phyloP scores from a whole-genome alignment of 2,113 vertebrate genomes.

The Chaetodon auriga region DNA sequence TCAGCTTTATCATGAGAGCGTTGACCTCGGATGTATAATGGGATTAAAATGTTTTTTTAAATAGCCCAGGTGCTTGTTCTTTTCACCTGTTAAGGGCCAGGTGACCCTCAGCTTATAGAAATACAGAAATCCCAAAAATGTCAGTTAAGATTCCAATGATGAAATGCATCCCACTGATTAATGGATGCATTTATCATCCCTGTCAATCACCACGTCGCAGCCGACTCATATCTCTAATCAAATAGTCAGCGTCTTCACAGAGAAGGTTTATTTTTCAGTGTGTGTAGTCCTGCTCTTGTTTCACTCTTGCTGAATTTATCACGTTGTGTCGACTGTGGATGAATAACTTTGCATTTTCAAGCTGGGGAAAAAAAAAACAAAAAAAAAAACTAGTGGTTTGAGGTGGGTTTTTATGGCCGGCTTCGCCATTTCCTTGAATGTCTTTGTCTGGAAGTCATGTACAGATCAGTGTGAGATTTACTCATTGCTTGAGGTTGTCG shows the following conservation, averaged over 20 bases:
- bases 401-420: constrained; percentile 6
- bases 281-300: constrained; percentile 9
- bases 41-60: constrained; percentile 38
- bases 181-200: constrained; percentile 10
- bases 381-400: neutral
- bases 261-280: constrained; percentile 18
- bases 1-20: constrained; percentile 18
- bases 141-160: constrained; percentile 8
- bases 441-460: constrained; percentile 48
- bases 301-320: constrained; percentile 21
- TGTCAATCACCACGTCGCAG: constrained; percentile 8
- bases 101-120: neutral
- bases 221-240: constrained; percentile 3
- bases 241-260: constrained; percentile 9
- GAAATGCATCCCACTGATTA: constrained; percentile 7
- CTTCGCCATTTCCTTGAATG: constrained; percentile 24
- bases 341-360: constrained; percentile 41
- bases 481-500: constrained; percentile 54
- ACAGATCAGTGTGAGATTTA: constrained; percentile 53
- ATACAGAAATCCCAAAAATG: constrained; percentile 18
- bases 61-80: neutral
- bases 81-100: neutral
- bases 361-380: too few species aligned
- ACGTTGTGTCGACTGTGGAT: constrained; percentile 8
- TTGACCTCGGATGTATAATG: constrained; percentile 28